Percentiles rank a stretch among this genome's conserved stretches.
These are phyloP conservation scores for Galaxea fascicularis DNA, from an alignment of 92 coral and sea anemone genomes.

Conservation along the genomic window DNA sequence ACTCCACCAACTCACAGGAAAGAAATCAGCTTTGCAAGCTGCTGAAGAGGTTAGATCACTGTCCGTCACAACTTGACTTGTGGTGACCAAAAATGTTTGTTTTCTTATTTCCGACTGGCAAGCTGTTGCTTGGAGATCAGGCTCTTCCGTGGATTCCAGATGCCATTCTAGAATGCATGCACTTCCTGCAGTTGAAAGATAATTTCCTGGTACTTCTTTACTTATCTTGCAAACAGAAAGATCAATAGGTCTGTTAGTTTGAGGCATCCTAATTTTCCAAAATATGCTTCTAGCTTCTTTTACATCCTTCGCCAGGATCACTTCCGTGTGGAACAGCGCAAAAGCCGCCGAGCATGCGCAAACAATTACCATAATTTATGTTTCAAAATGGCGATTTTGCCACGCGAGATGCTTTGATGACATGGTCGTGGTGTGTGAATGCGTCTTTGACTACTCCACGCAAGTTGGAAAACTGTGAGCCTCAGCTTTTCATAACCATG, in stretches of 20 bases:
- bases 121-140: not conserved
- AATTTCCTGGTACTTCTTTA: conserved; percentile 5
- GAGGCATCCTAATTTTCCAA: not conserved
- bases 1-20: not conserved
- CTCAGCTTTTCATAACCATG: too few species aligned
- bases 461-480: too few species aligned
- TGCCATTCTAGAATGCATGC: conserved; percentile 1
- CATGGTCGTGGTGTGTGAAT: too few species aligned
- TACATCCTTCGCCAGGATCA: too few species aligned
- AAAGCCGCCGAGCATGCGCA: too few species aligned
- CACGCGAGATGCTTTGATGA: too few species aligned
- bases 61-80: not conserved
- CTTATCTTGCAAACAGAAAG: conserved; percentile 9
- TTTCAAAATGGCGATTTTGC: too few species aligned
- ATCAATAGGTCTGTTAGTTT: not conserved
- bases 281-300: too few species aligned
- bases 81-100: not conserved
- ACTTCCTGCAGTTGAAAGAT: not conserved
- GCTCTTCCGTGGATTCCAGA: not conserved
- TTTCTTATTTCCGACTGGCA: too few species aligned
- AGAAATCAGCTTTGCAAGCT: conserved; percentile 15
- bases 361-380: too few species aligned
- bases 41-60: not conserved
- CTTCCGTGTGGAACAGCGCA: too few species aligned
- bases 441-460: too few species aligned